Conservation (phyloP, 2,113 vertebrate species). For the Charadrius vociferus region DNA sequence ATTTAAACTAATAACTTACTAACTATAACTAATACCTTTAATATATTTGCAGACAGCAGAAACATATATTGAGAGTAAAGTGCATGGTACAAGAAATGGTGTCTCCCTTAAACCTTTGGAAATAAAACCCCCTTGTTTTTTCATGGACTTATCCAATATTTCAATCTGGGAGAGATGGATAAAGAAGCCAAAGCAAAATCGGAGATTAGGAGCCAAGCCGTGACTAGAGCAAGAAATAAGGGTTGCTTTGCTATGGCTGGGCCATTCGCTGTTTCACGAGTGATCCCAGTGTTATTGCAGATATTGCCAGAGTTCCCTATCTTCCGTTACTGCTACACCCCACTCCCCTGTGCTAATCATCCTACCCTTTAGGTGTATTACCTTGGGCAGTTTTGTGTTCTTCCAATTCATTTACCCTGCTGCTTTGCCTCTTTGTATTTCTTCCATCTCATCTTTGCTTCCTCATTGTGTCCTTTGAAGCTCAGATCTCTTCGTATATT, state of each 20-base stretch:
- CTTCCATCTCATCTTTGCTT: not conserved
- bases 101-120: not conserved
- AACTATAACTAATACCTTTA: not conserved
- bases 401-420: not conserved
- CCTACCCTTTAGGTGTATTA: not conserved
- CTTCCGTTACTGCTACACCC: not conserved
- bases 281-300: not conserved
- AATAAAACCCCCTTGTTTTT: not conserved
- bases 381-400: not conserved
- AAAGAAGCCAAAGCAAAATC: not conserved
- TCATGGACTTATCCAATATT: not conserved
- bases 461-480: not conserved
- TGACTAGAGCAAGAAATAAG: not conserved
- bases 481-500: not conserved
- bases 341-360: not conserved
- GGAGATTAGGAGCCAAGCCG: not conserved
- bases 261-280: rapidly evolving
- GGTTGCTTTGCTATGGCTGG: not conserved
- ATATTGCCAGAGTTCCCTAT: not conserved
- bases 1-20: not conserved
- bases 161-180: not conserved
- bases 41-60: not conserved
- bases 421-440: not conserved
- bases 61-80: not conserved
- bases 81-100: not conserved